phyloP scores from a whole-genome alignment of 2,113 vertebrate genomes.

The Eublepharis macularius region DNA sequence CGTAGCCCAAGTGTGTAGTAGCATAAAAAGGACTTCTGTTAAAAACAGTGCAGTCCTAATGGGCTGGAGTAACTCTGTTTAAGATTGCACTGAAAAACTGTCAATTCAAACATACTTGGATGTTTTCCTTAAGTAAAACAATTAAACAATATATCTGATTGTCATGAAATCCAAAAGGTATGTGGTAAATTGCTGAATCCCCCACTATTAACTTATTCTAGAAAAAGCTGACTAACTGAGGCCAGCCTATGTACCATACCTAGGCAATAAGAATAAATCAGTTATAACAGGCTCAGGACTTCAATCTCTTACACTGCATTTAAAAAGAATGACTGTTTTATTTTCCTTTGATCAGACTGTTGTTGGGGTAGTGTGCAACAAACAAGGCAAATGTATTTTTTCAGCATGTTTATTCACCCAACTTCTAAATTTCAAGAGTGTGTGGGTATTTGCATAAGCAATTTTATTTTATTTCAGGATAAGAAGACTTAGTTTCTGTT shows the following conservation, averaged over 20 bases:
- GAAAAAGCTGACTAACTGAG: no score
- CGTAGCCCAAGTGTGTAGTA: no score
- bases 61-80: no score
- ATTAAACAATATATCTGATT: no score
- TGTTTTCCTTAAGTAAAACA: no score
- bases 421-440: neutral
- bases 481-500: neutral
- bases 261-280: neutral
- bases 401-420: neutral
- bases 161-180: no score
- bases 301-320: neutral
- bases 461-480: neutral
- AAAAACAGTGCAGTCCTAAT: no score
- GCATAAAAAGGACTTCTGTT: no score
- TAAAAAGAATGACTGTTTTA: slow-evolving; percentile 18
- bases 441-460: neutral
- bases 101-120: no score
- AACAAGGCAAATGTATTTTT: slow-evolving; percentile 7
- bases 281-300: neutral
- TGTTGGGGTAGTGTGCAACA: neutral
- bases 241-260: slow-evolving; percentile 8
- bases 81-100: no score
- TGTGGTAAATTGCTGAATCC: no score
- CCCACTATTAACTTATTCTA: no score
- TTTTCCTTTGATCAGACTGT: neutral